Conservation (phyloP, 2,797 vertebrate species). For the Sitta carolinensis region DNA sequence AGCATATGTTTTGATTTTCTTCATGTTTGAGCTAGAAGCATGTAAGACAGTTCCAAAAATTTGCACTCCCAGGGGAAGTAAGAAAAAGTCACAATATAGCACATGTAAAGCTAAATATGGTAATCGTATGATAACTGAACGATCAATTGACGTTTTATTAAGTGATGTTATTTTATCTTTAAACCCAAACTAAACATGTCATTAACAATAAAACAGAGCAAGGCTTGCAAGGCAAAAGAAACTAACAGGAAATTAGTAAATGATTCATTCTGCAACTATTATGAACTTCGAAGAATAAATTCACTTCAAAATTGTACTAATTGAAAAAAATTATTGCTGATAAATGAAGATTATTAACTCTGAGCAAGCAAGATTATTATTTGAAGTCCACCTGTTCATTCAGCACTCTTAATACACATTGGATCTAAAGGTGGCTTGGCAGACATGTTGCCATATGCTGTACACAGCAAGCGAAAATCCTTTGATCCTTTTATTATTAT, state of each 20-base stretch:
- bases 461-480: neutral
- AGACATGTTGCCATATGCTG: neutral
- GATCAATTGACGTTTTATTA: neutral
- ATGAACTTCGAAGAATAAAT: neutral
- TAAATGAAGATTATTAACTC: neutral
- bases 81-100: neutral
- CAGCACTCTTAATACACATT: neutral
- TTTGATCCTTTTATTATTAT: neutral
- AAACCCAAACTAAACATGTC: neutral
- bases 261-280: neutral
- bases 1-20: neutral
- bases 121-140: neutral
- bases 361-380: neutral
- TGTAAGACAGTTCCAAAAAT: neutral
- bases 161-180: neutral
- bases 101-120: neutral
- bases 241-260: neutral
- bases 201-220: neutral
- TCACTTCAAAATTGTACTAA: neutral
- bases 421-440: neutral
- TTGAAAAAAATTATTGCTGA: neutral
- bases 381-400: neutral
- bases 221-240: neutral
- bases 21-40: neutral
- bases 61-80: neutral